Evolutionary conservation across 2,797 vertebrate species (phyloP).

Genomic region (Gallinago nigripennis): DNA sequence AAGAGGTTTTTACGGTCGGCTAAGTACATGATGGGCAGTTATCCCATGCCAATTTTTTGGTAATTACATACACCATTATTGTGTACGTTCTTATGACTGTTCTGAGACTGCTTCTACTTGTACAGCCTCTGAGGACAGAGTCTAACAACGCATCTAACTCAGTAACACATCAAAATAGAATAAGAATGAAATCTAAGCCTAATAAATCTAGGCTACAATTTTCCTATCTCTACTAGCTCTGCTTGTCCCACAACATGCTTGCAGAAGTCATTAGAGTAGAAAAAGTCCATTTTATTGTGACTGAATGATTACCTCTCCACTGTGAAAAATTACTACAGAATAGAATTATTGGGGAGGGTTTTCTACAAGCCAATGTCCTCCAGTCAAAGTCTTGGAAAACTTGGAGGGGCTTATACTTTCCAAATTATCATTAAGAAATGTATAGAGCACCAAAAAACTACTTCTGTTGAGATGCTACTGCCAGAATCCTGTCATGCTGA

Average conservation of each 20-base stretch:
- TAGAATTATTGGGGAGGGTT: neutral
- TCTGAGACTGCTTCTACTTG: neutral
- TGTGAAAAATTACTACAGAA: neutral
- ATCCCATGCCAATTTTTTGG: neutral
- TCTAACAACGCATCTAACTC: neutral
- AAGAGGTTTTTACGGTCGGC: neutral
- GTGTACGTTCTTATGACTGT: neutral
- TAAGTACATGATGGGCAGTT: neutral
- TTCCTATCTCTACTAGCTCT: neutral
- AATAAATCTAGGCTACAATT: neutral
- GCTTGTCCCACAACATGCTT: neutral
- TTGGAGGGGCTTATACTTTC: neutral
- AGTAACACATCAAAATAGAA: neutral
- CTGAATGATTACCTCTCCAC: neutral
- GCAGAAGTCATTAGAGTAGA: neutral
- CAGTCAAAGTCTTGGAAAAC: neutral
- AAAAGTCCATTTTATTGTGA: neutral
- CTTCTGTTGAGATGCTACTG: neutral
- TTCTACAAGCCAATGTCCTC: neutral
- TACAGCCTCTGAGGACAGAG: neutral
- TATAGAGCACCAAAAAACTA: neutral
- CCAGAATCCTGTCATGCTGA: rapidly evolving
- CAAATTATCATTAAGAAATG: neutral
- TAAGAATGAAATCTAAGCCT: neutral
- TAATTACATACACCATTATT: neutral